Base-by-base conservation (phyloP, 2,888 invertebrate genomes). In the Monochamus alternatus region DNA sequence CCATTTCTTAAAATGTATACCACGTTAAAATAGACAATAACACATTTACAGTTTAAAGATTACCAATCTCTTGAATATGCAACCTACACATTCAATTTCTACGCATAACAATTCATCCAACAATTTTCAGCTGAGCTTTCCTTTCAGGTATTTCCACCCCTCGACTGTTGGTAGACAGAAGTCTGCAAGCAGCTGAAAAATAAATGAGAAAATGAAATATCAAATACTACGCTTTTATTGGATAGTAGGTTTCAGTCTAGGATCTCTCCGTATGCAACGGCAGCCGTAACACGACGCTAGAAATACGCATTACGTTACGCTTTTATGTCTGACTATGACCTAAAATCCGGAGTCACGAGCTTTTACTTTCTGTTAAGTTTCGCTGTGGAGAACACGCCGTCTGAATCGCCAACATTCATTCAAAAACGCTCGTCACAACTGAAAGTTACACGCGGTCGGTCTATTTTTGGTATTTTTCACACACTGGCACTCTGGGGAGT, bases 301-400 rank as follows among this genome's bases (percentile, higher is more conserved):
- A 80, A 81, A 79, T 81, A 83, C 81, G 81, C 81, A 82, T 82
- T 80, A 82, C 82, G 81, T 81, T 80, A 82, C 84, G 82, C 82
- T 82, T 82, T 83, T 83, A 82, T 82, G 82, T 80, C 80, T 79
- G 84, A 76, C 82, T 84, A 80, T 83, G 83, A 84, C 83, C 83
- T 83, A 78, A 84, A 83, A 83, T 82, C 81, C 80, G 74, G 79
- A 81, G 81, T 82, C 83, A 83, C 80, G 82, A 83, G 82, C 84
- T 85, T 81, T 84, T 81, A 84, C 84, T 85, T 84, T 84, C 83
- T 77, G 80, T 75, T 78, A 79, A 81, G 82, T 82, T 83, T 78
- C 81, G 72, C 75, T 70, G 73, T 70, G 65, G 76, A 73, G 65
- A 72, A 71, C 73, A 66, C 78, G 76, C 74, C 69, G 69, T 67